Evolutionary conservation across 2,797 vertebrate species (phyloP), one percentile per base, ranked within the genome.

Genomic region (Macroramphosus scolopax): DNA sequence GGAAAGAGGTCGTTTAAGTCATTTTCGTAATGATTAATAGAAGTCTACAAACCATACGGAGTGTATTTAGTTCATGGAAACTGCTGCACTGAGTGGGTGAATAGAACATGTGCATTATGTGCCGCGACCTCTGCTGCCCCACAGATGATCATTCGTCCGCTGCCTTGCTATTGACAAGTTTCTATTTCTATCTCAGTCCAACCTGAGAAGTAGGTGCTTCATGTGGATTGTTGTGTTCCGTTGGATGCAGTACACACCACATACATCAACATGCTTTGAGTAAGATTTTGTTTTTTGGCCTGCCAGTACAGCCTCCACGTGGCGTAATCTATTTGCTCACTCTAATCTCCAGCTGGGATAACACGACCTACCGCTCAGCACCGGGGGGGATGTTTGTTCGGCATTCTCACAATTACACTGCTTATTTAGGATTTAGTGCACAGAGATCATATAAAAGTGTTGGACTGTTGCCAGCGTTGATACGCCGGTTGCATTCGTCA

Each of bases 321-420:
- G 33, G 13, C 44, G 54, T 51, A 36, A 56, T 59, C 20, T 51
- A 34, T 18, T 31, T 11, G 9, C 55, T 16, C 39, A 44, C 49
- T 26, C 12, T 65, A 14, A 14, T 51, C 50, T 60, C 40, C 20
- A 53, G 49, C 39, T 47, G 46, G 12, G 51, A 65, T 57, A 42
- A 49, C n/a, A 49, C 4, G 10, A 43, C 32, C 18, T 13, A 35
- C 50, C 36, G 16, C 38, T 58, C 44, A 60, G 28, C 18, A 25
- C 47, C 10, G 9, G 13, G 38, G n/a, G n/a, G n/a, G n/a, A n/a
- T 18, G 36, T 22, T 13, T 31, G 11, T 14, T 9, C 29, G 13
- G 17, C 22, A 18, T 13, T 29, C 29, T 29, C 26, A 14, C 9
- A 38, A n/a, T n/a, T 40, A 37, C 25, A 16, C 20, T 37, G 32